Evolutionary conservation across 2,113 vertebrate species (phyloP).

Genomic region (Zosterops pallidus): DNA sequence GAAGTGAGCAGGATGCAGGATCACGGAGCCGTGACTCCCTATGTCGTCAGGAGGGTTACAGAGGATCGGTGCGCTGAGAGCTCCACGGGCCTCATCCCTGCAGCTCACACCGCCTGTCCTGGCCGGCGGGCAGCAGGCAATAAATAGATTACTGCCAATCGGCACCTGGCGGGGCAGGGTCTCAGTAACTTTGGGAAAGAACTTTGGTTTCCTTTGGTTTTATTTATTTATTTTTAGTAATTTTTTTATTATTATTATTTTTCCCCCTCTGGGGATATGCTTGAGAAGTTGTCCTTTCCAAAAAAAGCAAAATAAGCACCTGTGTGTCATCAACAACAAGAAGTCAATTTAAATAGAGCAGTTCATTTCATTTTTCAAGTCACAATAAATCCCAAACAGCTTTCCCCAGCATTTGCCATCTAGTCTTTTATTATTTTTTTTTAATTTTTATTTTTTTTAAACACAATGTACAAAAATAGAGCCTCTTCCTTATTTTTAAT

Average conservation of each 20-base stretch:
- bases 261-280: slow-evolving; percentile 67
- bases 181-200: slow-evolving; percentile 76
- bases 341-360: slow-evolving; percentile 72
- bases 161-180: slow-evolving; percentile 63
- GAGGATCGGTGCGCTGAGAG: slow-evolving; percentile 72
- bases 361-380: slow-evolving; percentile 76
- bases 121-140: slow-evolving; percentile 72
- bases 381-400: slow-evolving; percentile 73
- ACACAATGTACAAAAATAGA: slow-evolving; percentile 88
- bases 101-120: slow-evolving; percentile 59
- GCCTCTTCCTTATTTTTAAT: slow-evolving; percentile 84
- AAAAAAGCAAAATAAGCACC: slow-evolving; percentile 73
- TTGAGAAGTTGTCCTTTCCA: slow-evolving; percentile 70
- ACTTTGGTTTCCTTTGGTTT: slow-evolving; percentile 77
- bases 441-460: slow-evolving; percentile 73
- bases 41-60: slow-evolving; percentile 75
- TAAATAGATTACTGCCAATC: slow-evolving; percentile 78
- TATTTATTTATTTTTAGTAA: slow-evolving; percentile 46
- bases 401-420: slow-evolving; percentile 74
- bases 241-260: background rate
- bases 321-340: slow-evolving; percentile 67
- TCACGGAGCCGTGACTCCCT: slow-evolving; percentile 77
- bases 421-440: slow-evolving; percentile 76
- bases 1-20: slow-evolving; percentile 78
- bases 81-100: slow-evolving; percentile 71